These are phyloP conservation scores for Anhinga anhinga DNA, from an alignment of 2,113 vertebrate species.

Conservation along the genomic window DNA sequence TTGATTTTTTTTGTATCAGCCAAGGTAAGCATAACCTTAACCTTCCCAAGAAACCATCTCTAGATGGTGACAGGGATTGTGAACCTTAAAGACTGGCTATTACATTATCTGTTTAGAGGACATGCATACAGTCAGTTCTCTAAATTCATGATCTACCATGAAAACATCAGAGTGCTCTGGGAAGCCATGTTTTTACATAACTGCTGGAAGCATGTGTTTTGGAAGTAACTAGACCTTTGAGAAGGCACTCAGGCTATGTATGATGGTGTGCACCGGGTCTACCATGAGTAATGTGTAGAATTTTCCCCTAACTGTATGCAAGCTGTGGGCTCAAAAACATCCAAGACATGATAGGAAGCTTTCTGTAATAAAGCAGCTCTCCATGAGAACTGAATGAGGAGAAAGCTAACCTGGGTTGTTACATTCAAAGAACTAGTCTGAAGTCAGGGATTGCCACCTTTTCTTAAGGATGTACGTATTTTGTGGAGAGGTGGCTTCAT, in stretches of 20 bases:
- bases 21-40: background rate
- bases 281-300: background rate
- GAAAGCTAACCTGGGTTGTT: background rate
- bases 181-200: background rate
- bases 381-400: background rate
- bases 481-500: background rate
- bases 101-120: background rate
- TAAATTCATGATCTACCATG: background rate
- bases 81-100: background rate
- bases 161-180: background rate
- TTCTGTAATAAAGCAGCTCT: background rate
- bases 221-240: background rate
- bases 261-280: background rate
- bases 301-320: background rate
- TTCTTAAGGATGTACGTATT: background rate
- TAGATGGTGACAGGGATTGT: background rate
- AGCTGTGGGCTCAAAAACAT: background rate
- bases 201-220: background rate
- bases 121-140: background rate
- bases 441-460: background rate
- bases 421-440: background rate
- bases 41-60: background rate
- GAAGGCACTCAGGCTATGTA: background rate
- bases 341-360: background rate
- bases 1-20: background rate